These are phyloP conservation scores for Pectinophora gossypiella DNA, from an alignment of 1,140 invertebrate genomes.

Conservation along the genomic window DNA sequence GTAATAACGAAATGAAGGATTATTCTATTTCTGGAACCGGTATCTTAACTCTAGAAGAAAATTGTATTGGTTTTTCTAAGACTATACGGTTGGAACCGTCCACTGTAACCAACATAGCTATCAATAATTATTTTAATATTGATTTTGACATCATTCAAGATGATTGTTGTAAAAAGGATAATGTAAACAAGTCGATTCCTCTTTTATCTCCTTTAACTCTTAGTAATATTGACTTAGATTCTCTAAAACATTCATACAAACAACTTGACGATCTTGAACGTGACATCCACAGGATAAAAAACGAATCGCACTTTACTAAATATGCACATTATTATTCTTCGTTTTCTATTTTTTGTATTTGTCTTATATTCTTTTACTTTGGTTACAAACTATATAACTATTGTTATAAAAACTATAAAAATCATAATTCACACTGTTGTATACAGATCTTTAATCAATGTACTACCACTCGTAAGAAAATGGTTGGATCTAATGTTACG, in stretches of 20 bases:
- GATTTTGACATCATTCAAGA: conserved; percentile 19
- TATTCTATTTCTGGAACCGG: conserved; percentile 20
- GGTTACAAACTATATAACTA: background rate
- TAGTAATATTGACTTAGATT: conserved; percentile 16
- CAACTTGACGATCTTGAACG: conserved; percentile 13
- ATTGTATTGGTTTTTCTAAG: conserved; percentile 20
- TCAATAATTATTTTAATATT: background rate
- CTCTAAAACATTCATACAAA: conserved; percentile 11
- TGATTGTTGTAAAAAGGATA: conserved; percentile 21
- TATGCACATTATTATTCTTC: conserved; percentile 14
- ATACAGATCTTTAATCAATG: conserved; percentile 1
- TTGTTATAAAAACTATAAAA: background rate
- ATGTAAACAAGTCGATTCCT: conserved; percentile 9
- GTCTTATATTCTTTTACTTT: background rate
- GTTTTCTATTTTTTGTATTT: background rate
- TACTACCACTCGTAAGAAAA: background rate
- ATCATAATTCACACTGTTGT: background rate
- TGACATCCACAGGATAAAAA: conserved; percentile 9
- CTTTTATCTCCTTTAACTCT: conserved; percentile 17
- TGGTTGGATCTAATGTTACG: background rate
- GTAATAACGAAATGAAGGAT: conserved; percentile 16
- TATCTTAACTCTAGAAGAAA: conserved; percentile 6
- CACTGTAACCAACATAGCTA: background rate
- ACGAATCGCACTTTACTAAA: conserved; percentile 16
- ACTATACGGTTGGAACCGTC: conserved; percentile 14